Evolutionary conservation across 2,888 invertebrate species (phyloP).

Genomic region (Saturnia japonica): DNA sequence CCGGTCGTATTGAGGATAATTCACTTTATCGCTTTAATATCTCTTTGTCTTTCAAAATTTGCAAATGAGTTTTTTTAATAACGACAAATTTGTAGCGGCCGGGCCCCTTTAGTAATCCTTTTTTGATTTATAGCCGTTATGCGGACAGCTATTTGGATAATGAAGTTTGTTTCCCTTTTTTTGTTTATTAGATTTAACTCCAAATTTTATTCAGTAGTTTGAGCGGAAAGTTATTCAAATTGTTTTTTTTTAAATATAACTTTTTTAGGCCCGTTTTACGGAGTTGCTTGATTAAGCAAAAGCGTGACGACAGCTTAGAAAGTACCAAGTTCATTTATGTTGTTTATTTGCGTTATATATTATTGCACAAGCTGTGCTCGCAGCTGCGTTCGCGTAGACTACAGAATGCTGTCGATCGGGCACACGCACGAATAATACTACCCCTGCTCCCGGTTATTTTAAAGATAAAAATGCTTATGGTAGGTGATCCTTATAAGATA

Average conservation of each 20-base stretch:
- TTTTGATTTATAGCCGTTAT: slow-evolving; percentile 65
- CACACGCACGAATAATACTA: too few relatives aligned
- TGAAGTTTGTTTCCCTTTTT: slow-evolving; percentile 50
- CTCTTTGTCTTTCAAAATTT: slow-evolving; percentile 79
- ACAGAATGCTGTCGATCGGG: too few relatives aligned
- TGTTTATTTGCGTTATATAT: neutral
- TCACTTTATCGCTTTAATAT: slow-evolving; percentile 78
- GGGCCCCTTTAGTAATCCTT: slow-evolving; percentile 58
- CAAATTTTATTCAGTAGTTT: slow-evolving; percentile 32
- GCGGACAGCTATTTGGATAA: slow-evolving; percentile 52
- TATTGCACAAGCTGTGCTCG: too few relatives aligned
- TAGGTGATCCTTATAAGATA: too few relatives aligned
- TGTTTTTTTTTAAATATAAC: neutral
- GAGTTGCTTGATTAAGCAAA: neutral
- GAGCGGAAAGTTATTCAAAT: neutral
- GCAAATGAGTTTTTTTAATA: slow-evolving; percentile 81
- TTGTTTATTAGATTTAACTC: slow-evolving; percentile 51
- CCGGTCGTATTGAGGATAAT: slow-evolving; percentile 66
- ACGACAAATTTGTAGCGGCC: slow-evolving; percentile 72
- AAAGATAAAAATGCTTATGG: too few relatives aligned
- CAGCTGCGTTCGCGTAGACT: too few relatives aligned
- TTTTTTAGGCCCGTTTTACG: neutral
- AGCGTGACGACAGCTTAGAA: neutral
- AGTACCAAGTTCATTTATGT: neutral
- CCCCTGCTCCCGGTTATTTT: too few relatives aligned